phyloP scores from a whole-genome alignment of 2,888 invertebrate genomes.

The Lomographa bimaculata region DNA sequence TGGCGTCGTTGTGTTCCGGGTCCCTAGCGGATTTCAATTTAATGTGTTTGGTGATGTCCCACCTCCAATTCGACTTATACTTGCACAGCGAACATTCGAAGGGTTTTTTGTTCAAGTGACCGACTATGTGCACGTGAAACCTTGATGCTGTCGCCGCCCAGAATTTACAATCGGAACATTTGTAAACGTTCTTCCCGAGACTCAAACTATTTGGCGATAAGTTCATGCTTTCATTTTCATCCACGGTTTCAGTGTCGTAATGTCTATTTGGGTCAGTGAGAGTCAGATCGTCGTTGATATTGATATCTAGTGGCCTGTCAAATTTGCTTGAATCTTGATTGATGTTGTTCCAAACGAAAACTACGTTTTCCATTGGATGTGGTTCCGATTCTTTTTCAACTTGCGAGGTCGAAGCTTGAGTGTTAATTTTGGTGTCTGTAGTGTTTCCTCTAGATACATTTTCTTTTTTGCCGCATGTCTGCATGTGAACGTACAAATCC shows the following conservation, averaged over 20 bases:
- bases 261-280: slow-evolving; percentile 59
- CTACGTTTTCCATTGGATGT: slow-evolving; percentile 91
- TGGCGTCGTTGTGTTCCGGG: slow-evolving; percentile 90
- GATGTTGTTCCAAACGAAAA: slow-evolving; percentile 92
- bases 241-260: slow-evolving; percentile 64
- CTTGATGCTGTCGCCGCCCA: slow-evolving; percentile 97
- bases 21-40: slow-evolving; percentile 94
- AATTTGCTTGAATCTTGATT: slow-evolving; percentile 67
- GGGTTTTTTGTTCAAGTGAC: slow-evolving; percentile 95
- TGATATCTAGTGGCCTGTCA: slow-evolving; percentile 69
- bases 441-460: slow-evolving; percentile 52
- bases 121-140: slow-evolving; percentile 97
- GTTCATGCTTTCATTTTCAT: slow-evolving; percentile 83
- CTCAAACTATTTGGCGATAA: slow-evolving; percentile 75
- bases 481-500: slow-evolving; percentile 90
- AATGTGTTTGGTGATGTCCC: slow-evolving; percentile 98
- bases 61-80: slow-evolving; percentile 97
- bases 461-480: slow-evolving; percentile 85
- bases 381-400: slow-evolving; percentile 74
- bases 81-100: slow-evolving; percentile 97
- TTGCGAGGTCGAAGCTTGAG: slow-evolving; percentile 53
- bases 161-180: slow-evolving; percentile 96
- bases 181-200: slow-evolving; percentile 91
- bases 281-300: slow-evolving; percentile 75
- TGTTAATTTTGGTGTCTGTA: slow-evolving; percentile 58